Conservation (phyloP, 2,797 vertebrate species). For the Sebastes paucispinis region DNA sequence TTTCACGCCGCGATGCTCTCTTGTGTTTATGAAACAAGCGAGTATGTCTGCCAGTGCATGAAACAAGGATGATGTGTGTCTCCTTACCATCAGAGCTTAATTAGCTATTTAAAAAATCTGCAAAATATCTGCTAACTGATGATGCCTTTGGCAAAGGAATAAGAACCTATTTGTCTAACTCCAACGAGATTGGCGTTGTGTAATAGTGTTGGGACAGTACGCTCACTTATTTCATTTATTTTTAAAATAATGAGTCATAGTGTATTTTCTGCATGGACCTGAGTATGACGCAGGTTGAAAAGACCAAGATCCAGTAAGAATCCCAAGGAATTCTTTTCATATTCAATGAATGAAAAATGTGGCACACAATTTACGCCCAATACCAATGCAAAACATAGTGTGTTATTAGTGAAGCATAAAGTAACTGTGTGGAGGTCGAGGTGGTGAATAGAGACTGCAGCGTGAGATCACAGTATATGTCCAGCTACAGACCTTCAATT, state of each 20-base stretch:
- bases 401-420: neutral
- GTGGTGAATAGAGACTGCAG: neutral
- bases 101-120: constrained; percentile 54
- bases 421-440: neutral
- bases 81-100: constrained; percentile 56
- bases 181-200: neutral
- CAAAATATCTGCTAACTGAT: constrained; percentile 25
- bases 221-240: neutral
- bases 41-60: constrained; percentile 66
- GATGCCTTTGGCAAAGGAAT: constrained; percentile 5
- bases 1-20: constrained; percentile 89
- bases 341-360: neutral
- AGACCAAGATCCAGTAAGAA: neutral
- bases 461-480: neutral
- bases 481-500: neutral
- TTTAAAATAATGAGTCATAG: neutral
- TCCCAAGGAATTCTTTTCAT: neutral
- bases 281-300: neutral
- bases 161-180: constrained; percentile 23
- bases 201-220: neutral
- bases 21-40: constrained; percentile 82
- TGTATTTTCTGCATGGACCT: neutral
- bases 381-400: neutral
- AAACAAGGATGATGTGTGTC: constrained; percentile 65
- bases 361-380: neutral